These are phyloP conservation scores for Sanderia malayensis DNA, from an alignment of 30 jellyfish, hydroid and myxozoan species.

Conservation along the genomic window DNA sequence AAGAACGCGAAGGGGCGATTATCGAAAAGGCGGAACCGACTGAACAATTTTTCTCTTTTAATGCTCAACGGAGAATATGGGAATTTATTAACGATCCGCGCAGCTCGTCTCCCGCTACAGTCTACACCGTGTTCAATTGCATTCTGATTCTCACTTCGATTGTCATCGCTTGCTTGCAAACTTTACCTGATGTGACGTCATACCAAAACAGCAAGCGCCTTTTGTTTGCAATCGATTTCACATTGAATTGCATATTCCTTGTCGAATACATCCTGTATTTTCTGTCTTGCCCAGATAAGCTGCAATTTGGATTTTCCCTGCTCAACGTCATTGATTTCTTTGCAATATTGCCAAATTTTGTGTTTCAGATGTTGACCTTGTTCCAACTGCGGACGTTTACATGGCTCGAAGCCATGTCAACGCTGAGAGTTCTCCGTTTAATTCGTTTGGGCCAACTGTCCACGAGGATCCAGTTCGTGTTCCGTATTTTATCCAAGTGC, in stretches of 20 bases:
- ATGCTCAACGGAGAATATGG: conserved; percentile 38
- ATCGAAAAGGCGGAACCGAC: background rate
- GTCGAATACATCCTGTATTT: conserved; percentile 40
- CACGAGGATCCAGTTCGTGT: conserved; percentile 46
- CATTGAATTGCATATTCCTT: conserved; percentile 43
- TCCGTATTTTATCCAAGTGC: conserved; percentile 55
- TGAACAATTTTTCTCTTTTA: background rate
- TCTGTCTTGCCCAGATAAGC: conserved; percentile 42
- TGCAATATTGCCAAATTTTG: conserved; percentile 52
- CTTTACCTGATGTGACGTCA: conserved; percentile 39
- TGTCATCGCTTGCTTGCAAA: conserved; percentile 49
- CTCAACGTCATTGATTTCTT: conserved; percentile 62
- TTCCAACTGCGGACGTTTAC: conserved; percentile 17
- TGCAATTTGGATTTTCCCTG: conserved; percentile 17
- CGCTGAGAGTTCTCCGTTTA: conserved; percentile 62
- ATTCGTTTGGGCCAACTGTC: conserved; percentile 68
- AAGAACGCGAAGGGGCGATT: conserved; percentile 48
- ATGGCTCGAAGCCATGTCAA: conserved; percentile 33
- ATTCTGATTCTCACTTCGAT: conserved; percentile 41
- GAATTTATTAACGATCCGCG: conserved; percentile 61
- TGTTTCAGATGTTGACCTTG: conserved; percentile 2
- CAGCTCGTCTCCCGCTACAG: conserved; percentile 51
- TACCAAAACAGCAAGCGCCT: background rate
- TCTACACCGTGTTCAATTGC: conserved; percentile 18
- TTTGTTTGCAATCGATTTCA: conserved; percentile 39